These are phyloP conservation scores for Crocallis elinguaria DNA, from an alignment of 2,888 invertebrate species.

Conservation along the genomic window DNA sequence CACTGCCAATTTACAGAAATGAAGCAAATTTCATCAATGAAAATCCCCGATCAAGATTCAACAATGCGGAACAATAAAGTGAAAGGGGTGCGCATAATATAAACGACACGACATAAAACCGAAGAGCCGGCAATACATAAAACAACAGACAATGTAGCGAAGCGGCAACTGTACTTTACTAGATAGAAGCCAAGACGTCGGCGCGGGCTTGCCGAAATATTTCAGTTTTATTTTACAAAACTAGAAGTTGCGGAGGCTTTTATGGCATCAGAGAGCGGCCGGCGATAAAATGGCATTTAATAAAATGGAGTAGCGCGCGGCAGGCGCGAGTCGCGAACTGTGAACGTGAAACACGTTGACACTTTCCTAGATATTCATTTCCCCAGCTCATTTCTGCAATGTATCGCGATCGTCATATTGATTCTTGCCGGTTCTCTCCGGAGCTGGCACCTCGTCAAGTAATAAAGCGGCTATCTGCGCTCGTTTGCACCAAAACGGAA, in stretches of 20 bases:
- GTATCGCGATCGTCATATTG: constrained; percentile 43
- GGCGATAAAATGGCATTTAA: constrained; percentile 65
- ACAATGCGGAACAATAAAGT: constrained; percentile 58
- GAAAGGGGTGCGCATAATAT: constrained; percentile 55
- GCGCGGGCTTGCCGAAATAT: constrained; percentile 50
- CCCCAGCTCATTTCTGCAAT: constrained; percentile 49
- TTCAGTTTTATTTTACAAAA: constrained; percentile 70
- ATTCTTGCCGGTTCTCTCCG: constrained; percentile 54
- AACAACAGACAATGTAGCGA: constrained; percentile 65
- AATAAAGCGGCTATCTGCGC: constrained; percentile 74
- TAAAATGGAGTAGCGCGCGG: constrained; percentile 53
- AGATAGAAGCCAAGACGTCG: constrained; percentile 57
- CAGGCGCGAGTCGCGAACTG: constrained; percentile 41
- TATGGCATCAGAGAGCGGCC: constrained; percentile 54
- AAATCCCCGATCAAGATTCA: constrained; percentile 55
- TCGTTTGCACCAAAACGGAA: constrained; percentile 72
- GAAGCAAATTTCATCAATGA: constrained; percentile 39
- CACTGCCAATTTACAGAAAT: constrained; percentile 21
- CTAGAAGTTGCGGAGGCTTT: constrained; percentile 58
- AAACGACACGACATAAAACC: constrained; percentile 64
- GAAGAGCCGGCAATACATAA: constrained; percentile 62
- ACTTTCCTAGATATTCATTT: constrained; percentile 53
- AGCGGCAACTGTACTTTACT: constrained; percentile 54
- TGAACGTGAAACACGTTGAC: constrained; percentile 49
- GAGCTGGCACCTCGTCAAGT: constrained; percentile 71